These are phyloP conservation scores for Talpa occidentalis DNA, from an alignment of 2,113 vertebrate genomes.

Conservation along the genomic window DNA sequence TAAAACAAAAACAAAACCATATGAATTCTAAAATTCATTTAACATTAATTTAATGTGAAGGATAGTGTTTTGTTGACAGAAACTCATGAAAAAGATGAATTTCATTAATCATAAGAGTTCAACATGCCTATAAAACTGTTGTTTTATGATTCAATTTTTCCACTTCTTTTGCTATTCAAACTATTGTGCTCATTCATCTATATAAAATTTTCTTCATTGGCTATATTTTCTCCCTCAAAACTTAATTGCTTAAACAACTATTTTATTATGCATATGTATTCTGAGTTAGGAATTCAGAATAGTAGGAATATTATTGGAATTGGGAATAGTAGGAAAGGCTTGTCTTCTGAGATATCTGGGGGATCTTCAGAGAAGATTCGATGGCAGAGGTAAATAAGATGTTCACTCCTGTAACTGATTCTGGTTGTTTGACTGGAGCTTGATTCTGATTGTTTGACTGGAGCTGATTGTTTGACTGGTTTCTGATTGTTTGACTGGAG, in stretches of 20 bases:
- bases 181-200: neutral
- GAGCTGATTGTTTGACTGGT: too few relatives aligned
- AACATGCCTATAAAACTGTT: neutral
- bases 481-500: too few relatives aligned
- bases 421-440: neutral
- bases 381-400: neutral
- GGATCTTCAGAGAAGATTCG: neutral
- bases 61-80: constrained; percentile 36
- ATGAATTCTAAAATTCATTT: constrained; percentile 27
- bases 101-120: neutral
- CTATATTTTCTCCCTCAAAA: neutral
- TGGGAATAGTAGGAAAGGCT: neutral
- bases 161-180: neutral
- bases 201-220: constrained; percentile 17
- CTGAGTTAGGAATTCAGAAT: neutral
- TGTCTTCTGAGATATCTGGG: neutral
- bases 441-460: neutral
- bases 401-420: neutral
- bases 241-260: neutral
- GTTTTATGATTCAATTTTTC: neutral
- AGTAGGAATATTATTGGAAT: too few relatives aligned
- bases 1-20: constrained; percentile 44
- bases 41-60: neutral
- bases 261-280: constrained; percentile 7
- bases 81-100: neutral